Percentiles rank a stretch among this genome's conserved stretches.
Evolutionary conservation across 2,797 vertebrate species (phyloP).

Genomic region (Petrocephalus schoutedeni): DNA sequence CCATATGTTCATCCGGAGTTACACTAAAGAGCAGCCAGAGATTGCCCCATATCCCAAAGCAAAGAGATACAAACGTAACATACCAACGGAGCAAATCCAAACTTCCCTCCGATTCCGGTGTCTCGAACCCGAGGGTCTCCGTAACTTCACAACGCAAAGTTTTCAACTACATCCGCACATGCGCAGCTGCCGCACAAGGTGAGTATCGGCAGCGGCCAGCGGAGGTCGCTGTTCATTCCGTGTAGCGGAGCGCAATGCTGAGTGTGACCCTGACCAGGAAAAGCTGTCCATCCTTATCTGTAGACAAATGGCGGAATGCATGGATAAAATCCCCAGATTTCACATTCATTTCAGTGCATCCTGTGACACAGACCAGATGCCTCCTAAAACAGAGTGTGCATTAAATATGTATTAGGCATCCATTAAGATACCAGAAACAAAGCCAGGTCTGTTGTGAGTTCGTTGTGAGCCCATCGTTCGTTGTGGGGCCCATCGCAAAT

Average conservation of each 20-base stretch:
- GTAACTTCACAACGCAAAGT: not conserved
- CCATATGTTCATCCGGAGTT: not conserved
- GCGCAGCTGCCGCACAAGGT: conserved; percentile 20
- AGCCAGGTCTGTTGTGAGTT: not conserved
- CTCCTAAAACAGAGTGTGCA: not conserved
- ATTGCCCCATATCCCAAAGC: not conserved
- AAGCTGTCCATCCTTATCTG: too few relatives aligned
- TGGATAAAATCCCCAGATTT: too few relatives aligned
- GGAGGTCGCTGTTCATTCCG: not conserved
- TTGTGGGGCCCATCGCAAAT: not conserved
- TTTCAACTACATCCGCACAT: conserved; percentile 29
- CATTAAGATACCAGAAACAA: not conserved
- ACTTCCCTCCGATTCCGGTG: not conserved
- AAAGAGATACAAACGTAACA: not conserved
- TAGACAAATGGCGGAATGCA: too few relatives aligned
- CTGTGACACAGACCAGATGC: too few relatives aligned
- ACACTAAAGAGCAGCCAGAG: not conserved
- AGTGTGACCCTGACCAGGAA: not conserved
- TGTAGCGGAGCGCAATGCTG: not conserved
- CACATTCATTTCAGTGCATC: too few relatives aligned
- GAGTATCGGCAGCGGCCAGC: not conserved
- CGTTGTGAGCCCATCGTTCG: too few relatives aligned
- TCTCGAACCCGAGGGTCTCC: not conserved
- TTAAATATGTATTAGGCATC: not conserved
- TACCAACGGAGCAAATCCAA: not conserved